Percentiles rank a stretch among this genome's conserved stretches.
Evolutionary conservation across 2,797 vertebrate genomes (phyloP).

Genomic region (Spondyliosoma cantharus): DNA sequence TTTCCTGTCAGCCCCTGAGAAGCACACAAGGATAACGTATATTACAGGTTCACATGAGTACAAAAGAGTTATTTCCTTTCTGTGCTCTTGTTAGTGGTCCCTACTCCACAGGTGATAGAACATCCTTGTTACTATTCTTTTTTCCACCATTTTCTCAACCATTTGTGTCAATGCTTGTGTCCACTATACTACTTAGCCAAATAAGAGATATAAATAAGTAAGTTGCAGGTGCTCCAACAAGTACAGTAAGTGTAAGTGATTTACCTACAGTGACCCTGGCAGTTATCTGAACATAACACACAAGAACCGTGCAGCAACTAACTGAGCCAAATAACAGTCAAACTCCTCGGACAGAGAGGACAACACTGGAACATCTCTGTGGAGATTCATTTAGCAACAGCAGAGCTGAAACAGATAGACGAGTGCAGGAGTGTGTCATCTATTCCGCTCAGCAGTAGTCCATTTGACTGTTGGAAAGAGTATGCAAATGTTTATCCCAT

Average conservation of each 20-base stretch:
- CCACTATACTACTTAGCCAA: not conserved
- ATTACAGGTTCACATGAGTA: conserved; percentile 4
- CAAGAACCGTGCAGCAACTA: not conserved
- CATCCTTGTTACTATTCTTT: not conserved
- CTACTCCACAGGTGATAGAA: not conserved
- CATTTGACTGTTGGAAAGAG: conserved; percentile 4
- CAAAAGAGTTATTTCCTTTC: not conserved
- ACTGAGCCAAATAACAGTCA: conserved; percentile 26
- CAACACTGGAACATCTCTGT: conserved; percentile 33
- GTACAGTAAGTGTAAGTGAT: not conserved
- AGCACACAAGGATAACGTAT: conserved; percentile 8
- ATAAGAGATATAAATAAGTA: not conserved
- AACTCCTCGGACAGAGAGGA: conserved; percentile 1
- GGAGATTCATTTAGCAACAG: conserved; percentile 6
- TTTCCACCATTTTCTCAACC: not conserved
- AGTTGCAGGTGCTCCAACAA: not conserved
- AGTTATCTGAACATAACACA: not conserved
- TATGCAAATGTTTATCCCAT: conserved; percentile 38
- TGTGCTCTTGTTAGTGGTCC: conserved; percentile 1
- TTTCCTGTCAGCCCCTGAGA: conserved; percentile 13
- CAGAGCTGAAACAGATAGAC: conserved; percentile 6
- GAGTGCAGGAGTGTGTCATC: conserved; percentile 7
- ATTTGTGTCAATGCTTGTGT: not conserved
- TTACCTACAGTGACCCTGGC: not conserved
- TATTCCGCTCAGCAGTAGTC: conserved; percentile 9